Percentiles rank a stretch among this genome's conserved stretches.
These are phyloP conservation scores for Diaphora mendica DNA, from an alignment of 2,888 invertebrate species.

Conservation along the genomic window DNA sequence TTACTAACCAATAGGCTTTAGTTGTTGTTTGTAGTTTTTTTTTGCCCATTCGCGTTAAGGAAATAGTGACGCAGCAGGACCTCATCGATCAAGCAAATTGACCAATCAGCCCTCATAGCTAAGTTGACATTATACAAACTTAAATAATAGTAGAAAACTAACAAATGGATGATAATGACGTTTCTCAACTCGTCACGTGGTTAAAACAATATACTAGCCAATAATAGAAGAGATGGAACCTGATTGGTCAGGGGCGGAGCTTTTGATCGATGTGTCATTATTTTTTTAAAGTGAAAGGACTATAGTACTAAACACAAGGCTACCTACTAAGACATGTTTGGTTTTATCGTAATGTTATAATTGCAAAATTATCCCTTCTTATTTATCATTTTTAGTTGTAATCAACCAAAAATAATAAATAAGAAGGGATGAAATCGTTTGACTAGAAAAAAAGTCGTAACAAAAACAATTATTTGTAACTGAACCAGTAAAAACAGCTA, in stretches of 20 bases:
- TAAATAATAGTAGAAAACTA: too few species aligned
- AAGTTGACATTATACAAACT: too few species aligned
- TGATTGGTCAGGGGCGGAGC: too few species aligned
- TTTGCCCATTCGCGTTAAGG: background rate
- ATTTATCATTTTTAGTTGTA: too few species aligned
- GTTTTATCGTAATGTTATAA: background rate
- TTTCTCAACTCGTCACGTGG: too few species aligned
- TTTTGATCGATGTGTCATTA: background rate
- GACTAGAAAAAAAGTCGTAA: background rate
- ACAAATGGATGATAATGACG: too few species aligned
- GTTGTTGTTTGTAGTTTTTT: constrained; percentile 47
- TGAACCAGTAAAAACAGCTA: background rate
- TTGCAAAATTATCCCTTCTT: too few species aligned
- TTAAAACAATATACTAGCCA: too few species aligned
- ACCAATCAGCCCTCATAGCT: too few species aligned
- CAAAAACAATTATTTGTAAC: background rate
- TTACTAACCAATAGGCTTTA: constrained; percentile 50
- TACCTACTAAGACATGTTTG: background rate
- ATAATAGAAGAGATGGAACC: too few species aligned
- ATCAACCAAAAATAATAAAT: background rate
- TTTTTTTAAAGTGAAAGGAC: background rate
- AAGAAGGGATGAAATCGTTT: background rate
- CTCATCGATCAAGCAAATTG: too few species aligned
- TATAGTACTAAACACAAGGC: background rate
- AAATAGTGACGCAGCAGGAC: background rate